Base-by-base conservation (phyloP, 2,113 vertebrate genomes). In the Crotophaga sulcirostris region DNA sequence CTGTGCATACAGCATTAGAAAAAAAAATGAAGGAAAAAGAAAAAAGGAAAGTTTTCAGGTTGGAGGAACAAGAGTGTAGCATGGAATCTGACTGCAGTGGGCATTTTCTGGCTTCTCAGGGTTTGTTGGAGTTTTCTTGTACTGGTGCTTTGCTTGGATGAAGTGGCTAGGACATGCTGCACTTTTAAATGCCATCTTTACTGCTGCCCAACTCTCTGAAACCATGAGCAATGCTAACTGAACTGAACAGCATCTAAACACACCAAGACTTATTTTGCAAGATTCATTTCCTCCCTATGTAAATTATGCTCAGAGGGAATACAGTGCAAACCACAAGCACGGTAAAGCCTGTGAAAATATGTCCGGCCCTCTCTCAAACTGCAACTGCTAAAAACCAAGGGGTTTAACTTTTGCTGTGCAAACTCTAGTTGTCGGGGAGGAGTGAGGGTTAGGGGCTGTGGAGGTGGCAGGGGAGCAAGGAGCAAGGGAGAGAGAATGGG, bases 1-100 rank as follows among this genome's bases (percentile, higher is more conserved):
- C 96, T 97, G 97, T 33, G 93, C 96, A 97, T 97, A 97, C 95
- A 96, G 96, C 95, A 97, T 93, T 95, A 96, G 87, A 86, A 24
- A 13, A 44, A 85, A 49, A 28, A 45, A 38, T 3, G 4, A 70
- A 55, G 18, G 6, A 63, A 44, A 67, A 69, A 36, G 13, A 19
- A 84, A 75, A 74, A 66, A 95, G 47, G 93, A 96, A 89, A 84
- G n/a, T 60, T 94, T 97, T 45, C 64, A 94, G 82, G 94, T 52
- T 70, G 40, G 68, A 94, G 72, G 58, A 97, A 63, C 58, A 62
- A 47, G 49, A 59, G 28, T 25, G 16, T 49, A 90, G 42, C 34
- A 89, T 58, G 76, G 87, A 95, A 95, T 97, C 79, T 91, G 70
- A 90, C 58, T 91, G 74, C 73, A 87, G 20, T 59, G 42, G 52